Percentiles rank a stretch among this genome's conserved stretches.
Evolutionary conservation across 2,888 invertebrate species (phyloP).

Genomic region (Sinelater perroti): DNA sequence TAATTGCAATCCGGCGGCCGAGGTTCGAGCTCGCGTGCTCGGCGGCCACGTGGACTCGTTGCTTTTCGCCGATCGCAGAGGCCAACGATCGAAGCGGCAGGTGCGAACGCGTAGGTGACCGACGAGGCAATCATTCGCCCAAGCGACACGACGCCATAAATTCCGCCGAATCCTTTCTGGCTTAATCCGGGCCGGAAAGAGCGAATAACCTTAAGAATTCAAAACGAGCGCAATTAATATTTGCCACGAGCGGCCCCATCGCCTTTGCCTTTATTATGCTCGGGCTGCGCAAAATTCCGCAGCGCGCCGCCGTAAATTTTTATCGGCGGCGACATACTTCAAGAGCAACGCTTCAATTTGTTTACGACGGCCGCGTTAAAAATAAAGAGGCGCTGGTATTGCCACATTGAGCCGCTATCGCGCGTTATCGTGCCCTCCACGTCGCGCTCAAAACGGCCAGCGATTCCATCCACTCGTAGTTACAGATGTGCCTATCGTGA

Average conservation of each 20-base stretch:
- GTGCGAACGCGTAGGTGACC: background rate
- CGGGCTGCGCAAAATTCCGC: no score
- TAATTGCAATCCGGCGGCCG: no score
- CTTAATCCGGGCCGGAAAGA: background rate
- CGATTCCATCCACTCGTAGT: no score
- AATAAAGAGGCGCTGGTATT: background rate
- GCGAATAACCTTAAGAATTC: background rate
- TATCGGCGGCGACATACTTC: background rate
- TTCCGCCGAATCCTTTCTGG: background rate
- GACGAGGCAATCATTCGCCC: background rate
- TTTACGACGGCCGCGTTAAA: background rate
- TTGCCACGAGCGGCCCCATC: background rate
- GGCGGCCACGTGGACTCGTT: no score
- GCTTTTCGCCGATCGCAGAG: no score
- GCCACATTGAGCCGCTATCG: background rate
- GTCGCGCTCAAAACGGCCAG: no score
- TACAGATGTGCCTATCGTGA: background rate
- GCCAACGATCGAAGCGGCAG: no score
- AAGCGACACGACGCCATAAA: background rate
- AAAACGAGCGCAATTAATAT: background rate
- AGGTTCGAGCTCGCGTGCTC: no score
- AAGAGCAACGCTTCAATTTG: background rate
- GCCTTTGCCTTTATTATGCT: background rate
- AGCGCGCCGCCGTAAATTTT: conserved; percentile 2
- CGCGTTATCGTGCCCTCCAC: background rate